Conservation (phyloP, 1,140 invertebrate genomes). For the Trypoxylus dichotomus region DNA sequence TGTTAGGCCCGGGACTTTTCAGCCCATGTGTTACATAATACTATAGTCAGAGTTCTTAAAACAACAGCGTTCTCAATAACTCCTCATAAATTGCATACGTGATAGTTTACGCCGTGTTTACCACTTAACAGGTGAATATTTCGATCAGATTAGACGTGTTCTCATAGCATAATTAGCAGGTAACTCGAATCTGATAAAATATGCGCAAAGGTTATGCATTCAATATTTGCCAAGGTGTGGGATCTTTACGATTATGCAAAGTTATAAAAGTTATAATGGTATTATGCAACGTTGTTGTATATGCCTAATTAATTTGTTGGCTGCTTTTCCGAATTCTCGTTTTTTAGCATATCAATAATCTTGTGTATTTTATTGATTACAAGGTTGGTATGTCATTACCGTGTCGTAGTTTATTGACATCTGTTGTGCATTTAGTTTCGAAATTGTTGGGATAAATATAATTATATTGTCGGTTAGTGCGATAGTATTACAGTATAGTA, state of each 20-base stretch:
- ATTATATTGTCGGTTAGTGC: no score
- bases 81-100: not conserved
- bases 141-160: not conserved
- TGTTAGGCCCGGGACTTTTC: no score
- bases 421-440: no score
- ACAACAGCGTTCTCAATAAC: no score
- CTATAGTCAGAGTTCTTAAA: no score
- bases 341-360: not conserved
- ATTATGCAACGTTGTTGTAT: not conserved
- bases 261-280: not conserved
- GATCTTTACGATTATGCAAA: not conserved
- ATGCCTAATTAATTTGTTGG: not conserved
- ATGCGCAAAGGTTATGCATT: conserved; percentile 1
- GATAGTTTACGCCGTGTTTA: not conserved
- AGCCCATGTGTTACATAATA: no score
- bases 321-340: not conserved
- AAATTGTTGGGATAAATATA: no score
- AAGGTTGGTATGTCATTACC: no score
- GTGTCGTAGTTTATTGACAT: no score
- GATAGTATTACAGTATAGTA: no score
- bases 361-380: not conserved
- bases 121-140: not conserved
- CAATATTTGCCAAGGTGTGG: not conserved
- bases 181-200: not conserved
- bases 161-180: not conserved